These are phyloP conservation scores for Petrolisthes cinctipes DNA, from an alignment of 2,888 invertebrate species.

Conservation along the genomic window DNA sequence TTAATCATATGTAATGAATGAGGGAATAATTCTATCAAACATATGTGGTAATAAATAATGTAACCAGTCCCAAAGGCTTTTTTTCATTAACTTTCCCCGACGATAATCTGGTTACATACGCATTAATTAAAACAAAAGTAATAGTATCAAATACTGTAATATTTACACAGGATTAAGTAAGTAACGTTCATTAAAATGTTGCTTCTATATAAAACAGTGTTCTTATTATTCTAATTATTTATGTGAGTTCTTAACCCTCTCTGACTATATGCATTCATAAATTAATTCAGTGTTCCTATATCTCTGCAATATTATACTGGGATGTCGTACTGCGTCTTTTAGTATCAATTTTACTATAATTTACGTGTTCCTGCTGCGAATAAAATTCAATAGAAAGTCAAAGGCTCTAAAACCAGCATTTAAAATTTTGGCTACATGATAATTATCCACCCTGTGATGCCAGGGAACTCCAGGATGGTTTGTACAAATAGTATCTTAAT, in stretches of 20 bases:
- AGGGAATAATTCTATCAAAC: neutral
- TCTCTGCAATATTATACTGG: neutral
- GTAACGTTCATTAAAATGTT: neutral
- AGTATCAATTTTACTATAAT: neutral
- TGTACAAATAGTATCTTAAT: no score
- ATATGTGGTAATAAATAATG: neutral
- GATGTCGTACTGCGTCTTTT: neutral
- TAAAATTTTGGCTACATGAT: no score
- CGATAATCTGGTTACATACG: neutral
- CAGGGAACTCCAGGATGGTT: no score
- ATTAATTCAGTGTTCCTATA: conserved; percentile 1
- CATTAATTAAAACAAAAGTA: neutral
- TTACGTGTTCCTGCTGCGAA: neutral
- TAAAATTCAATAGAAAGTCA: no score
- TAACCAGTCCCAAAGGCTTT: neutral
- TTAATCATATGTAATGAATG: neutral
- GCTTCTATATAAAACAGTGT: conserved; percentile 1
- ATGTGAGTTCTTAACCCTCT: neutral
- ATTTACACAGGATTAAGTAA: neutral
- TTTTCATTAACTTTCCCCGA: neutral
- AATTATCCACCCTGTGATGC: no score
- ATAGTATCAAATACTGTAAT: neutral
- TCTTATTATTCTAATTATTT: neutral
- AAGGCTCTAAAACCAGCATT: no score
- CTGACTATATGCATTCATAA: neutral